These are phyloP conservation scores for Mastacembelus armatus DNA, from an alignment of 2,797 vertebrate species.

Conservation along the genomic window DNA sequence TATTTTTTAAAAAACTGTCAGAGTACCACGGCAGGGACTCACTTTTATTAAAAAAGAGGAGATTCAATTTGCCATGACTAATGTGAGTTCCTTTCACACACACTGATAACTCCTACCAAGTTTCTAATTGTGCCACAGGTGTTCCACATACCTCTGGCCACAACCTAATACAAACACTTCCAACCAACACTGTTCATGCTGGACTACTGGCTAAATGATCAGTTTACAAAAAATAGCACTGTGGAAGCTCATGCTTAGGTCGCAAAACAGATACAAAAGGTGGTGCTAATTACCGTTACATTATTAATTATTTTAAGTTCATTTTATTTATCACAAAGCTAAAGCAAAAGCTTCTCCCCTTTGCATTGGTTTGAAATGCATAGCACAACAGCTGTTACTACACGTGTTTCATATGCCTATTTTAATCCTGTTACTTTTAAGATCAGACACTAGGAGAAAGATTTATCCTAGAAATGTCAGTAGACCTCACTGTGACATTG, in stretches of 20 bases:
- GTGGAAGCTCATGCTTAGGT: too few species aligned
- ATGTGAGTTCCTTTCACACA: constrained; percentile 26
- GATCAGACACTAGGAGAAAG: constrained; percentile 22
- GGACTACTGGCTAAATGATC: background rate
- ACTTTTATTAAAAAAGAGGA: constrained; percentile 27
- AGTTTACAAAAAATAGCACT: background rate
- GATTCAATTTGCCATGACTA: constrained; percentile 42
- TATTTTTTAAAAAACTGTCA: constrained; percentile 44
- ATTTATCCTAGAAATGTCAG: constrained; percentile 43
- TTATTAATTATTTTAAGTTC: too few species aligned
- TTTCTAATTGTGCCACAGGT: constrained; percentile 30
- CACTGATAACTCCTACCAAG: constrained; percentile 37
- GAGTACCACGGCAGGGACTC: constrained; percentile 14
- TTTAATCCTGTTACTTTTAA: constrained; percentile 43
- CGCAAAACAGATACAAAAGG: too few species aligned
- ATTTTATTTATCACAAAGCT: background rate
- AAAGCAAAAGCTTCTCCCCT: background rate
- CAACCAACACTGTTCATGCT: background rate
- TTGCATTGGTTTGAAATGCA: constrained; percentile 4
- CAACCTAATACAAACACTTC: constrained; percentile 19
- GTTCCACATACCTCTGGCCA: constrained; percentile 19
- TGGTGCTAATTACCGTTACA: too few species aligned
- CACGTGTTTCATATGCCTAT: constrained; percentile 22
- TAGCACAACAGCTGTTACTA: background rate
- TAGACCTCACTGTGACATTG: constrained; percentile 47